Conservation (phyloP, 2,797 vertebrate genomes). For the Sebastes elongatus region DNA sequence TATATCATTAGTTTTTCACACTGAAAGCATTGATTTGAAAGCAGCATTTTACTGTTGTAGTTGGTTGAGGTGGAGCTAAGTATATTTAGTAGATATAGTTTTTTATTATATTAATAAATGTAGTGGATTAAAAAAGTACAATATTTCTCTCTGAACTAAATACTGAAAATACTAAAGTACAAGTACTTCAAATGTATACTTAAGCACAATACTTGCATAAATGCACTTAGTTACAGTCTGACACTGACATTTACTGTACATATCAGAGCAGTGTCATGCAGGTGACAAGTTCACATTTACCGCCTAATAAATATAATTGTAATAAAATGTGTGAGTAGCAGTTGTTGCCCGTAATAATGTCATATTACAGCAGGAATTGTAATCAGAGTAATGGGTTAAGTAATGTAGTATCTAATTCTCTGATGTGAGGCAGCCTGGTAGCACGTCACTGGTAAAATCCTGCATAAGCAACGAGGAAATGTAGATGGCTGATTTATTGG, state of each 20-base stretch:
- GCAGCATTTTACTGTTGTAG: too few species aligned
- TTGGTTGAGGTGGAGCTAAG: not conserved
- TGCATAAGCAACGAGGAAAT: constrained; percentile 30
- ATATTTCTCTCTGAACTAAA: not conserved
- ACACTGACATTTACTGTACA: not conserved
- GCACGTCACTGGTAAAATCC: constrained; percentile 22
- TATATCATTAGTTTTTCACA: accelerated
- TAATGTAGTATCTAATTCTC: constrained; percentile 26
- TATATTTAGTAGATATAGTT: not conserved
- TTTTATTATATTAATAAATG: not conserved
- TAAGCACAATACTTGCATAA: not conserved
- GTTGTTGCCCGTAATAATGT: constrained; percentile 49
- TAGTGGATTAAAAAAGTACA: not conserved
- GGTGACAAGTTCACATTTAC: constrained; percentile 37
- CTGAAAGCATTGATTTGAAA: too few species aligned
- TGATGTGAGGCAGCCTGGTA: constrained; percentile 29
- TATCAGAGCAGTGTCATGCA: not conserved
- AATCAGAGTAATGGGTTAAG: constrained; percentile 62
- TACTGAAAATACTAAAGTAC: not conserved
- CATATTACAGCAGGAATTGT: constrained; percentile 45
- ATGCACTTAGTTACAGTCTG: not conserved
- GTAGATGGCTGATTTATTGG: constrained; percentile 42
- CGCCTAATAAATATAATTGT: constrained; percentile 41
- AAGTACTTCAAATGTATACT: not conserved
- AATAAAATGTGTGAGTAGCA: constrained; percentile 32